Percentiles rank a stretch among this genome's conserved stretches.
phyloP scores from a whole-genome alignment of 1,140 invertebrate genomes.

The Pseudomyrmex concolor region DNA sequence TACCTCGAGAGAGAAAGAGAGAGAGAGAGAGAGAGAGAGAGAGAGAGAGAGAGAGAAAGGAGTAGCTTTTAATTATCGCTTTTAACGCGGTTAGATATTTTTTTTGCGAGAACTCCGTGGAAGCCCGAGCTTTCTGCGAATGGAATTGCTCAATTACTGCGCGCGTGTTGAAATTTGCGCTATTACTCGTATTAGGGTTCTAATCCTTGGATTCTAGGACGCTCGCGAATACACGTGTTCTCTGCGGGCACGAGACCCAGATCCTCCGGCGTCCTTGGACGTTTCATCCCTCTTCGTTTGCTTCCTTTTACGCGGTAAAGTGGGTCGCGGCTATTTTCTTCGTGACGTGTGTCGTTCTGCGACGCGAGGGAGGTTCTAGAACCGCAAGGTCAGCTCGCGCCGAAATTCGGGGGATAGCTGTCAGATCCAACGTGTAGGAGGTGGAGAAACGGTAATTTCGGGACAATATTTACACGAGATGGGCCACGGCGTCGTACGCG shows the following conservation, averaged over 20 bases:
- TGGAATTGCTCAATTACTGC: too few relatives aligned
- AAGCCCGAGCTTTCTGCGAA: too few relatives aligned
- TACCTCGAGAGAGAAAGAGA: not conserved
- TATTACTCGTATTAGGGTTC: too few relatives aligned
- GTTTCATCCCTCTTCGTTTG: not conserved
- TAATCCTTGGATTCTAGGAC: constrained; percentile 35
- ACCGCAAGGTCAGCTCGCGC: constrained; percentile 41
- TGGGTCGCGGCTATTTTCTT: not conserved
- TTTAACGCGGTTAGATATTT: not conserved
- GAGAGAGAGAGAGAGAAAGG: too few relatives aligned
- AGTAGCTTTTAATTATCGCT: not conserved
- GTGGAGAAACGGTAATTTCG: constrained; percentile 61
- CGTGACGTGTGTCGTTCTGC: not conserved
- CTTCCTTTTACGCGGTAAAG: not conserved
- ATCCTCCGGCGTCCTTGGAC: constrained; percentile 23
- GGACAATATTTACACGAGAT: constrained; percentile 61
- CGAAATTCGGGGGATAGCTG: constrained; percentile 8
- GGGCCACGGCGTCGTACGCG: constrained; percentile 43
- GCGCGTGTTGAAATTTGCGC: too few relatives aligned
- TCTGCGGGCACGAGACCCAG: not conserved
- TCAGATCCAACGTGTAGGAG: not conserved
- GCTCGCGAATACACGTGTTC: not conserved
- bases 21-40: not conserved
- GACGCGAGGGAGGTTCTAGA: too few relatives aligned
- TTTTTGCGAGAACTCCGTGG: not conserved